phyloP scores from a whole-genome alignment of 2,113 vertebrate genomes.

The Pituophis catenifer region DNA sequence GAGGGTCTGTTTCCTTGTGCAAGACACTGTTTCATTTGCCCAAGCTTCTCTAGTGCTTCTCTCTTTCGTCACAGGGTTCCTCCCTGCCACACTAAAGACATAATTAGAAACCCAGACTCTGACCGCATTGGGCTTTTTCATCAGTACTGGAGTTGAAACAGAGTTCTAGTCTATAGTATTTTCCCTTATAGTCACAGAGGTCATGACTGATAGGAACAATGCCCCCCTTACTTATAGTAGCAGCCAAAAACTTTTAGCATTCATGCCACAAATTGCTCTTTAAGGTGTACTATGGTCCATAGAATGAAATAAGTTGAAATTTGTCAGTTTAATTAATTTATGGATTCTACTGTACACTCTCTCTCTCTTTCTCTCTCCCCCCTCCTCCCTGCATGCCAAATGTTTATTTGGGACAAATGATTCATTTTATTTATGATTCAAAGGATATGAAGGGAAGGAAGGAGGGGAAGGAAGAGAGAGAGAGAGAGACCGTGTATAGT shows the following conservation, averaged over 20 bases:
- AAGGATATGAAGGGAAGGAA: background rate
- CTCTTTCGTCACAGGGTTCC: background rate
- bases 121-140: background rate
- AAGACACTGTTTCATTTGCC: background rate
- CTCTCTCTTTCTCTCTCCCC: background rate
- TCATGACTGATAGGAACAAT: background rate
- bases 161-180: background rate
- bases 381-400: background rate
- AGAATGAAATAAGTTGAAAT: background rate
- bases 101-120: background rate
- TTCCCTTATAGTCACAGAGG: background rate
- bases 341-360: slow-evolving; percentile 23
- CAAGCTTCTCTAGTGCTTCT: background rate
- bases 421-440: slow-evolving; percentile 27
- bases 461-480: background rate
- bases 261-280: background rate
- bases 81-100: background rate
- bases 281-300: background rate
- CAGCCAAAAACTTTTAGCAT: background rate
- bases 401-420: background rate
- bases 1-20: background rate
- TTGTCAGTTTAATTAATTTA: slow-evolving; percentile 23
- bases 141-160: background rate
- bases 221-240: background rate
- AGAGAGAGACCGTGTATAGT: background rate